Evolutionary conservation across 2,113 vertebrate species (phyloP).

Genomic region (Isichthys henryi): DNA sequence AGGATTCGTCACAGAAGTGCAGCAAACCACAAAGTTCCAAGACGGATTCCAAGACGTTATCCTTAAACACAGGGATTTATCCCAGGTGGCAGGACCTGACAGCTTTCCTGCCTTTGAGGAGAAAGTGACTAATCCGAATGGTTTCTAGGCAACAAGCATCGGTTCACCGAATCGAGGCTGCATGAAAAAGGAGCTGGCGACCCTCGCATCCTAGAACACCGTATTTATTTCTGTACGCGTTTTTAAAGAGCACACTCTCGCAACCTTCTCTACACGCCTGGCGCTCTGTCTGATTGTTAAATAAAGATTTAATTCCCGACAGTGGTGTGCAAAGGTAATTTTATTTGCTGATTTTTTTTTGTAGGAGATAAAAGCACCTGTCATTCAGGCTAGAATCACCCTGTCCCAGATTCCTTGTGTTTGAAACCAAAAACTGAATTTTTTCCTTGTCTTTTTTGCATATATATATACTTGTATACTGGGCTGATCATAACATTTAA

Average conservation of each 20-base stretch:
- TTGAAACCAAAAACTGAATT: background rate
- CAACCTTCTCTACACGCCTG: background rate
- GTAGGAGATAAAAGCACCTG: background rate
- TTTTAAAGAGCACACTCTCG: background rate
- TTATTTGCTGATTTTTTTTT: background rate
- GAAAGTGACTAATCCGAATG: background rate
- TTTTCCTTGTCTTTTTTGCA: background rate
- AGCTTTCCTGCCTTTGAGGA: constrained; percentile 7
- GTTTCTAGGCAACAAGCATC: constrained; percentile 18
- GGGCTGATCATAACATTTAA: background rate
- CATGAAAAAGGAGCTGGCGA: background rate
- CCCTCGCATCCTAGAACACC: background rate
- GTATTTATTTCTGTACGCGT: background rate
- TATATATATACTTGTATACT: background rate
- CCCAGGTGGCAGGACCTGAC: constrained; percentile 13
- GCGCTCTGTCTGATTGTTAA: background rate
- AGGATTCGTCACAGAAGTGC: background rate
- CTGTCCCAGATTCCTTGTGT: background rate
- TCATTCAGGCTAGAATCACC: background rate
- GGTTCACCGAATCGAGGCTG: background rate
- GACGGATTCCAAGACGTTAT: background rate
- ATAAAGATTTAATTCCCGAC: background rate
- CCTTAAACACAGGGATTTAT: background rate
- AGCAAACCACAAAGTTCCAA: background rate
- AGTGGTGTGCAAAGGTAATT: background rate